Conservation (phyloP, 1,140 invertebrate genomes). For the Drosophila subobscura region DNA sequence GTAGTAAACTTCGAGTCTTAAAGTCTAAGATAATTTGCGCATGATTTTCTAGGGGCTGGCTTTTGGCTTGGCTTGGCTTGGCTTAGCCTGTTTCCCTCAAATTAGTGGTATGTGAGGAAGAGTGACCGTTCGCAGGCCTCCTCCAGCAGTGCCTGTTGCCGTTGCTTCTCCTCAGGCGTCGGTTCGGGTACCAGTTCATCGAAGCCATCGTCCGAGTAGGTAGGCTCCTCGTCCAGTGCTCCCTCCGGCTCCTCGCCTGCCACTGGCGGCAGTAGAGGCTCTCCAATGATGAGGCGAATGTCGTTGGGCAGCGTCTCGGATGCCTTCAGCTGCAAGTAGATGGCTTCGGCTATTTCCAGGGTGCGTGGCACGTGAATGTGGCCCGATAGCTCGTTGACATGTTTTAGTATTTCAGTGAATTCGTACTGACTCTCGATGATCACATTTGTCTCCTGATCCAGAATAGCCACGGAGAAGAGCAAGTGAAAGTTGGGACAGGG, state of each 20-base stretch:
- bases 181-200: slow-evolving; percentile 68
- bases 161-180: slow-evolving; percentile 68
- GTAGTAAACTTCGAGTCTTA: slow-evolving; percentile 79
- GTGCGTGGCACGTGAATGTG: slow-evolving; percentile 92
- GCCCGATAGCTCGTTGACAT: slow-evolving; percentile 96
- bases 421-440: slow-evolving; percentile 96
- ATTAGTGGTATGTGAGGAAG: slow-evolving; percentile 60
- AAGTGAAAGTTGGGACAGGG: slow-evolving; percentile 98
- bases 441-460: slow-evolving; percentile 93
- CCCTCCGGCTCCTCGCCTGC: slow-evolving; percentile 53
- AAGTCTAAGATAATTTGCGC: slow-evolving; percentile 66
- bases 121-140: slow-evolving; percentile 79
- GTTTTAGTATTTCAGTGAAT: slow-evolving; percentile 98
- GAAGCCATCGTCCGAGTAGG: slow-evolving; percentile 75
- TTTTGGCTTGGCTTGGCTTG: slow-evolving; percentile 41
- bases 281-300: slow-evolving; percentile 88
- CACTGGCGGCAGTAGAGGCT: slow-evolving; percentile 82
- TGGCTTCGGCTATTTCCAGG: slow-evolving; percentile 93
- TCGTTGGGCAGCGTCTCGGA: slow-evolving; percentile 88
- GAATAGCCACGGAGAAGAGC: slow-evolving; percentile 94
- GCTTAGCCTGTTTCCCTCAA: neutral
- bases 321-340: slow-evolving; percentile 92
- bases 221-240: slow-evolving; percentile 34
- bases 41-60: slow-evolving; percentile 48
- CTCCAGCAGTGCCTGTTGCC: slow-evolving; percentile 65